Evolutionary conservation across 1,140 invertebrate genomes (phyloP).

Genomic region (Drosophila guanche): DNA sequence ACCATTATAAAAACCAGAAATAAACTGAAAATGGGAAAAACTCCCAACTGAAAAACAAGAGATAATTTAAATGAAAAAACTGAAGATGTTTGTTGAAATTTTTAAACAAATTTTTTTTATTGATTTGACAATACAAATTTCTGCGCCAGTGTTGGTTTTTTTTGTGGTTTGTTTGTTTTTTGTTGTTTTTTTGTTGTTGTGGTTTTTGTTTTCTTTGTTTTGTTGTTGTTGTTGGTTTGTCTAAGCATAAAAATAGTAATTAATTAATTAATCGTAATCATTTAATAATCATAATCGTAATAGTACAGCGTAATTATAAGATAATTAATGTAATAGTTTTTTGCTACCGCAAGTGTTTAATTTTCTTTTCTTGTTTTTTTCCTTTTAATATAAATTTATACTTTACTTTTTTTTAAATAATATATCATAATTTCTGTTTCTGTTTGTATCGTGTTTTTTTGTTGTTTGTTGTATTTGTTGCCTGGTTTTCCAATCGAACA

Average conservation of each 20-base stretch:
- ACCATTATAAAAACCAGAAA: conserved; percentile 10
- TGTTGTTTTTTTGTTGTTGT: conserved; percentile 34
- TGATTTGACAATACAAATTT: conserved; percentile 80
- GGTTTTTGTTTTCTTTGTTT: conserved; percentile 60
- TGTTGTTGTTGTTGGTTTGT: conserved; percentile 55
- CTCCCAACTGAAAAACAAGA: conserved; percentile 37
- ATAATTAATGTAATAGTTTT: conserved; percentile 80
- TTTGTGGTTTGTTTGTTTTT: conserved; percentile 25
- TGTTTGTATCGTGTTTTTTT: conserved; percentile 26
- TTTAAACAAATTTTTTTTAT: conserved; percentile 78
- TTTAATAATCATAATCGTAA: conserved; percentile 77
- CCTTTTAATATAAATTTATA: conserved; percentile 58
- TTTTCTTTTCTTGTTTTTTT: conserved; percentile 34
- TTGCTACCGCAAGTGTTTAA: conserved; percentile 72
- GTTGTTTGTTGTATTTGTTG: conserved; percentile 44
- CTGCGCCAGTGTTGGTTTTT: conserved; percentile 63
- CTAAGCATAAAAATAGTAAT: conserved; percentile 75
- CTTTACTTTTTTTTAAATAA: conserved; percentile 64
- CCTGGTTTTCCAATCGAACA: conserved; percentile 68
- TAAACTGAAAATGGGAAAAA: conserved; percentile 40
- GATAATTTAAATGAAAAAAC: conserved; percentile 51
- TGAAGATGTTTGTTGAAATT: conserved; percentile 47
- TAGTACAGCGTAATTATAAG: conserved; percentile 78
- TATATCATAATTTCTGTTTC: conserved; percentile 66
- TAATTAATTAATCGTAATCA: conserved; percentile 57